A percentile compares a stretch with the other conserved stretches of the same genome.
phyloP scores from a whole-genome alignment of 2,797 vertebrate genomes.

The Antrozous pallidus region DNA sequence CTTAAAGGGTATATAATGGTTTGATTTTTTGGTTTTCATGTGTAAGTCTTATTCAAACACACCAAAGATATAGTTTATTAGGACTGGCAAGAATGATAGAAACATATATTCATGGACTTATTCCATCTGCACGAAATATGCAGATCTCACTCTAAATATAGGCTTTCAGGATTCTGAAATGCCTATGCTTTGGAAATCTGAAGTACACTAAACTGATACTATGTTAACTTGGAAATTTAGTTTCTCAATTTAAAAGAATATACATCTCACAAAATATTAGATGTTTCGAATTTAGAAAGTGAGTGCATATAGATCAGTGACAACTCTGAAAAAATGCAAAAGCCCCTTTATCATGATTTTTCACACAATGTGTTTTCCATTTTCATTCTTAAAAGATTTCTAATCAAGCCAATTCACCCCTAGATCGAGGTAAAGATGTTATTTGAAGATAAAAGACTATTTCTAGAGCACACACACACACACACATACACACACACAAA shows the following conservation, averaged over 20 bases:
- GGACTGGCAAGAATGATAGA: slow-evolving; percentile 72
- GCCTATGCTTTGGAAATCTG: slow-evolving; percentile 60
- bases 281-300: slow-evolving; percentile 42
- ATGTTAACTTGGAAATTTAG: slow-evolving; percentile 60
- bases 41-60: slow-evolving; percentile 69
- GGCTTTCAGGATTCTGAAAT: slow-evolving; percentile 64
- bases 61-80: slow-evolving; percentile 74
- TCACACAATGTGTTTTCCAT: background rate
- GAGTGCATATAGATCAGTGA: background rate
- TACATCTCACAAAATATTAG: slow-evolving; percentile 51
- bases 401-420: background rate
- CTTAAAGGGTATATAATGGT: slow-evolving; percentile 71
- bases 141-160: slow-evolving; percentile 74
- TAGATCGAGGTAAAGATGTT: background rate
- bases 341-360: background rate
- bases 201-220: slow-evolving; percentile 68
- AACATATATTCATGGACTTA: slow-evolving; percentile 67
- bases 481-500: background rate
- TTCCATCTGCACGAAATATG: slow-evolving; percentile 74
- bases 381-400: slow-evolving; percentile 6
- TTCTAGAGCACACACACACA: background rate
- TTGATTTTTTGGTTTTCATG: slow-evolving; percentile 73
- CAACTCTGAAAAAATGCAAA: background rate
- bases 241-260: slow-evolving; percentile 47
- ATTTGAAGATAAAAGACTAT: background rate